These are phyloP conservation scores for Luscinia luscinia DNA, from an alignment of 2,797 vertebrate genomes.

Conservation along the genomic window DNA sequence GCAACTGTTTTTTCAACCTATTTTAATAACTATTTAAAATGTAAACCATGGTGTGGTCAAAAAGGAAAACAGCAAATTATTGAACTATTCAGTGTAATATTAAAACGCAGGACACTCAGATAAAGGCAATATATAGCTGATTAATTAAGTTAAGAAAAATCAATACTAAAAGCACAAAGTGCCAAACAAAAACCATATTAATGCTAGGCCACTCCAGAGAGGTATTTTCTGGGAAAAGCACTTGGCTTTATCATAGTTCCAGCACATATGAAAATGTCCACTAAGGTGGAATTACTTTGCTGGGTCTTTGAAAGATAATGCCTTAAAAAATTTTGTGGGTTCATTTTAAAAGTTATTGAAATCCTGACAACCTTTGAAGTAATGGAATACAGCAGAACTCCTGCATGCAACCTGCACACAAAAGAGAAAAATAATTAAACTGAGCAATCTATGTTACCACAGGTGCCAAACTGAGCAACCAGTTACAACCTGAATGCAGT, in stretches of 20 bases:
- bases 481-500: constrained; percentile 46
- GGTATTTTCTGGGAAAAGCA: not conserved
- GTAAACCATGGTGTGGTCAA: not conserved
- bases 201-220: not conserved
- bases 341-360: not conserved
- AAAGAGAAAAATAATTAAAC: constrained; percentile 25
- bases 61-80: not conserved
- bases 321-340: not conserved
- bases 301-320: not conserved
- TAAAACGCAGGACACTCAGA: not conserved
- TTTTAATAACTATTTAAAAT: not conserved
- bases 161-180: not conserved
- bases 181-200: not conserved
- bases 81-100: not conserved
- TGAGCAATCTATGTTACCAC: not conserved
- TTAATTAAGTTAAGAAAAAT: constrained; percentile 20
- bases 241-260: not conserved
- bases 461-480: not conserved
- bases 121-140: not conserved
- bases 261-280: not conserved
- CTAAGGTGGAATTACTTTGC: not conserved
- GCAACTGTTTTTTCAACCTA: constrained; percentile 5
- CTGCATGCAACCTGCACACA: not conserved
- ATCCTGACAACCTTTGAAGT: not conserved
- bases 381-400: not conserved